A percentile compares a stretch with the other conserved stretches of the same genome.
phyloP scores from a whole-genome alignment of 1,140 invertebrate species.

The Penaeus chinensis region DNA sequence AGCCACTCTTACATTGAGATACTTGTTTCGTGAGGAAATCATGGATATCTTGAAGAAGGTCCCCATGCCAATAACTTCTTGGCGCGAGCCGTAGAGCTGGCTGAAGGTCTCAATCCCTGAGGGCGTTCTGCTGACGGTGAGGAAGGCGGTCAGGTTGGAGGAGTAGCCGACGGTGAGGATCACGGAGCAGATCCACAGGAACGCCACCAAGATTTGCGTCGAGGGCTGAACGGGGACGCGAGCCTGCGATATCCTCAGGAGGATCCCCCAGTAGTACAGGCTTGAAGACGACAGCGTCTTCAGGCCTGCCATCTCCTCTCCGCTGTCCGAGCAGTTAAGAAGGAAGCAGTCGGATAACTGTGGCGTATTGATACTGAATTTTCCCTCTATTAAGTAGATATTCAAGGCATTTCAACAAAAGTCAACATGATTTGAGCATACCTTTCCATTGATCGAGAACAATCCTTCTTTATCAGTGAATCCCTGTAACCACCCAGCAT shows the following conservation, averaged over 20 bases:
- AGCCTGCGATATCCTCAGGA: background rate
- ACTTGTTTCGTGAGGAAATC: slow-evolving; percentile 2
- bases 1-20: too few relatives aligned
- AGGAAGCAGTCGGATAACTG: too few relatives aligned
- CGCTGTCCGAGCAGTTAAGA: too few relatives aligned
- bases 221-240: background rate
- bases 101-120: slow-evolving; percentile 17
- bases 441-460: too few relatives aligned
- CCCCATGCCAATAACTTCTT: background rate
- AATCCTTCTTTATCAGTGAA: too few relatives aligned
- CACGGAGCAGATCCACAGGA: slow-evolving; percentile 17
- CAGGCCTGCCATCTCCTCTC: too few relatives aligned
- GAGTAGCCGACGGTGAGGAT: slow-evolving; percentile 23
- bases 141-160: slow-evolving; percentile 38
- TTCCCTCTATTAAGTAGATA: too few relatives aligned
- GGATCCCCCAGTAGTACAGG: background rate
- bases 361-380: too few relatives aligned
- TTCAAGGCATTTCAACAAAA: too few relatives aligned
- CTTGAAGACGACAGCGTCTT: too few relatives aligned
- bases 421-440: too few relatives aligned
- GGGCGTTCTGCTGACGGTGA: slow-evolving; percentile 27
- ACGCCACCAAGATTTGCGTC: slow-evolving; percentile 19
- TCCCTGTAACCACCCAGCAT: too few relatives aligned
- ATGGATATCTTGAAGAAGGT: slow-evolving; percentile 6
- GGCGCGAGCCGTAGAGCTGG: slow-evolving; percentile 7